phyloP scores from a whole-genome alignment of 2,113 vertebrate species.

The Xyliphius kryptos region DNA sequence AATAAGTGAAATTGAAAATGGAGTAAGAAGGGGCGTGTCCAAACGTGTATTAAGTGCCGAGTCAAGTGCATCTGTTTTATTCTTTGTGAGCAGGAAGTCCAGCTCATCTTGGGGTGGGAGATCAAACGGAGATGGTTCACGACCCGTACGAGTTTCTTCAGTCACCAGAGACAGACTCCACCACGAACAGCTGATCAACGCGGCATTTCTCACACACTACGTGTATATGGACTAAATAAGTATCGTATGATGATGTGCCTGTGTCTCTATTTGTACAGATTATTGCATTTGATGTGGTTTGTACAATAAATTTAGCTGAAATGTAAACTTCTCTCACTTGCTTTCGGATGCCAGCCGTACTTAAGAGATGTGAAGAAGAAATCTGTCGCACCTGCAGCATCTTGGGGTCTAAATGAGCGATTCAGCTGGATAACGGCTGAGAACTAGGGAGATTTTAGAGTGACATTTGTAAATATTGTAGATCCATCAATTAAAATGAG shows the following conservation, averaged over 20 bases:
- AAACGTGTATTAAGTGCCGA: too few relatives aligned
- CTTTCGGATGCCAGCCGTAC: too few relatives aligned
- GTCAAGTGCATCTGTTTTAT: neutral
- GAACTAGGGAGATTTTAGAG: too few relatives aligned
- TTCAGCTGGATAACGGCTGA: too few relatives aligned
- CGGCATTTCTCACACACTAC: conserved; percentile 22
- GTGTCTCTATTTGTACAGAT: conserved; percentile 52
- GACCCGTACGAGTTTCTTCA: conserved; percentile 96
- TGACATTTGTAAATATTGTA: too few relatives aligned
- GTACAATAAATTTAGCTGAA: conserved; percentile 52
- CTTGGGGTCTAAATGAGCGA: too few relatives aligned
- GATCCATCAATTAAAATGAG: too few relatives aligned
- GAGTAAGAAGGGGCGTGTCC: too few relatives aligned
- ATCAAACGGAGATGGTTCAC: conserved; percentile 83
- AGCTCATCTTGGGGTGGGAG: conserved; percentile 80
- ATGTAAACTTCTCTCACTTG: conserved; percentile 2
- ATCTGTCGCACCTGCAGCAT: too few relatives aligned
- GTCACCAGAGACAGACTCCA: conserved; percentile 78
- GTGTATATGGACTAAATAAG: conserved; percentile 10
- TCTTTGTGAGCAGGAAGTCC: conserved; percentile 74
- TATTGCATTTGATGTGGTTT: conserved; percentile 41
- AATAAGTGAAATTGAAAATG: too few relatives aligned
- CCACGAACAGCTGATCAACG: conserved; percentile 61
- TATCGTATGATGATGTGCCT: conserved; percentile 26
- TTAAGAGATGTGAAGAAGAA: too few relatives aligned